Percentiles rank a stretch among this genome's conserved stretches.
phyloP scores from a whole-genome alignment of 2,797 vertebrate genomes.

The Corythornis leucogaster region DNA sequence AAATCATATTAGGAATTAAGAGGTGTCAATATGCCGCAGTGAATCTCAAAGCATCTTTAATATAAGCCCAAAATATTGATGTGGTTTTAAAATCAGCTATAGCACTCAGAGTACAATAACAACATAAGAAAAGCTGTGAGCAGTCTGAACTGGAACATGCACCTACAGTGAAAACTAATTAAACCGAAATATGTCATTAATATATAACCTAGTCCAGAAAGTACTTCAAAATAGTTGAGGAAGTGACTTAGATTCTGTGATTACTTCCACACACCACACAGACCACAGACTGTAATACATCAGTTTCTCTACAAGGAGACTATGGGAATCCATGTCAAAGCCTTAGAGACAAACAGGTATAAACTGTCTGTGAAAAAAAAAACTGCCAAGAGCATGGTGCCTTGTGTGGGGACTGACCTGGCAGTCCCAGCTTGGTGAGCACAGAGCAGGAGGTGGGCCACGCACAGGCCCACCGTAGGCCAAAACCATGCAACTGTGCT shows the following conservation, averaged over 20 bases:
- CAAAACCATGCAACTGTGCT: not conserved
- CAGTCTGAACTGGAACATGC: not conserved
- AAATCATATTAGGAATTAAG: slow-evolving; percentile 17
- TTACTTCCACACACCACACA: not conserved
- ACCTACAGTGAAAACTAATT: not conserved
- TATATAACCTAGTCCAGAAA: not conserved
- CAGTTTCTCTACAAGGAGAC: not conserved
- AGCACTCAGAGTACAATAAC: not conserved
- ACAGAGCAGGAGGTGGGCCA: not conserved
- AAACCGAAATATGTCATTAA: not conserved
- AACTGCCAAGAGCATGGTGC: not conserved
- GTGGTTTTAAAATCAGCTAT: not conserved
- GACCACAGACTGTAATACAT: not conserved
- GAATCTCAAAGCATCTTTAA: not conserved
- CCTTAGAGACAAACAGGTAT: not conserved
- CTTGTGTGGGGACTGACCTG: not conserved
- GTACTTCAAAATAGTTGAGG: not conserved
- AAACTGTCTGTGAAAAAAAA: no score
- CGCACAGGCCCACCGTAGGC: not conserved
- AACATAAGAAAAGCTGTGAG: not conserved
- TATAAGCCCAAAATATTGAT: not conserved
- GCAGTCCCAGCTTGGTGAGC: not conserved
- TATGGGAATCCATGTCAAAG: not conserved
- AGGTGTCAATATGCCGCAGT: not conserved
- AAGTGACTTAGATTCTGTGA: not conserved